These are phyloP conservation scores for Hozukius guyotensis DNA, from an alignment of 2,797 vertebrate species.

Conservation along the genomic window DNA sequence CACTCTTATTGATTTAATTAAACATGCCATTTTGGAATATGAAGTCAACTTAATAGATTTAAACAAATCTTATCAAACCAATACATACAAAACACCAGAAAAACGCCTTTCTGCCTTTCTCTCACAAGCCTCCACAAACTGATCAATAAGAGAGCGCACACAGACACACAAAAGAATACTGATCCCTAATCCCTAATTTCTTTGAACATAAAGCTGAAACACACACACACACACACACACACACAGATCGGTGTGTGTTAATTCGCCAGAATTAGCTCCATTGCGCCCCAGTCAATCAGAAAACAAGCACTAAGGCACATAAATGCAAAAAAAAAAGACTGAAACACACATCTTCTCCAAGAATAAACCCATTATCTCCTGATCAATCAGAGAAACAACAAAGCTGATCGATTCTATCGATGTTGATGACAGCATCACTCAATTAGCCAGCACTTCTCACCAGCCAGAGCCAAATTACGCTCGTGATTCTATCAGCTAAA, in stretches of 20 bases:
- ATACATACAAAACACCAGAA: background rate
- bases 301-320: background rate
- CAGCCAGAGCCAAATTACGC: background rate
- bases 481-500: constrained; percentile 32
- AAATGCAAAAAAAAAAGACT: background rate
- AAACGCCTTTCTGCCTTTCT: background rate
- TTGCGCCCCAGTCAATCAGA: constrained; percentile 3
- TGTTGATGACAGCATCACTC: constrained; percentile 34
- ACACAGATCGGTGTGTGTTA: background rate
- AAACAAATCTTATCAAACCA: background rate
- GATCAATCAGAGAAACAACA: constrained; percentile 54
- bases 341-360: background rate
- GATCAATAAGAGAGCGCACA: constrained; percentile 26
- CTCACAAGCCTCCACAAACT: constrained; percentile 2
- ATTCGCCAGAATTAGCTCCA: constrained; percentile 6
- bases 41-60: background rate
- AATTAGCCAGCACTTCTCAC: constrained; percentile 32
- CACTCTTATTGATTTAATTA: background rate
- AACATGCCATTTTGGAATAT: background rate
- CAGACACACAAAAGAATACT: background rate
- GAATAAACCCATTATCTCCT: constrained; percentile 34
- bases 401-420: constrained; percentile 49
- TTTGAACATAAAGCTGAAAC: background rate
- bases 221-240: background rate
- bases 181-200: background rate